Base-by-base conservation (phyloP, 2,113 vertebrate genomes). In the Gorsachius goisagi region DNA sequence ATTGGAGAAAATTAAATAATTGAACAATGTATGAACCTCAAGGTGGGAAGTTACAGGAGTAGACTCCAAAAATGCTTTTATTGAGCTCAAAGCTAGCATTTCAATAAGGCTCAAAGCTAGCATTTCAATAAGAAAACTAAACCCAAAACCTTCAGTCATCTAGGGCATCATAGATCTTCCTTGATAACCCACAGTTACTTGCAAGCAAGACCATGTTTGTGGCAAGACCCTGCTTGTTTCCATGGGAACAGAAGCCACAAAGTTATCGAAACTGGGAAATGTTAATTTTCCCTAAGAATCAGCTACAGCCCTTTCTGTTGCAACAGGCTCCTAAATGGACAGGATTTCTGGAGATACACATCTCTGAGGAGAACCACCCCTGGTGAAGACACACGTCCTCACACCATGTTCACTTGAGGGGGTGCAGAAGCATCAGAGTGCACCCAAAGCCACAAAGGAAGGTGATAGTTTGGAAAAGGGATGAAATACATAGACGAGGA, bases 211-310 rank as follows among this genome's bases (percentile, higher is more conserved):
- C 35, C 22, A 22, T 4, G 6, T 71, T 78, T 14, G 68, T 35
- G 69, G 82, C 26, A 39, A 81, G 62, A 26, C 37, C 77, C 63
- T 22, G 79, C n/a, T 28, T 23, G 52, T 89, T 97, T 90, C 94
- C 78, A 88, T 35, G 24, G 83, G 21, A 93, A 95, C 47, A 1
- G 44, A 82, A 96, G 26, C 47, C 85, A 44, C 13, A 14, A 55
- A 85, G 45, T 90, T 79, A 33, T 35, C 53, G 24, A 44, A 90
- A 83, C 66, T 49, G 50, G 52, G 44, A 52, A 73, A 11, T 75
- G 26, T 52, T 69, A 9, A 30, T 16, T 84, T 76, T 79, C 53
- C 74, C 41, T 52, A 44, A 90, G 86, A 85, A 18, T 21, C 22
- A 87, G 39, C 44, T 76, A 37, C 9, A 68, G 59, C 22, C 28